A percentile compares a stretch with the other conserved stretches of the same genome.
Evolutionary conservation across 2,888 invertebrate species (phyloP).

Genomic region (Minunthozetes semirufus): DNA sequence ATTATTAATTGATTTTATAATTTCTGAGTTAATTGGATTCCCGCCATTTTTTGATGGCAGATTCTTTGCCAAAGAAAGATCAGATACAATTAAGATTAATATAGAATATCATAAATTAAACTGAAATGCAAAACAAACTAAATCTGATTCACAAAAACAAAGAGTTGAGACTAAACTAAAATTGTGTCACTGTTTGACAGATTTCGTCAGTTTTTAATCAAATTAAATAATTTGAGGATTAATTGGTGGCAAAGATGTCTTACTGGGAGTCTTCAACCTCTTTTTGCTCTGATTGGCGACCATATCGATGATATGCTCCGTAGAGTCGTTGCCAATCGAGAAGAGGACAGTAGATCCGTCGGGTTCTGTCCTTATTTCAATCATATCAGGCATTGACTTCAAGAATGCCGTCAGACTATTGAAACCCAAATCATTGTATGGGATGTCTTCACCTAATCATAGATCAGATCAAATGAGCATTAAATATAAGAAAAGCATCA

Average conservation of each 20-base stretch:
- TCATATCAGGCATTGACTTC: neutral
- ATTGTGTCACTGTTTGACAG: no score
- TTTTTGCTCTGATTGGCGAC: neutral
- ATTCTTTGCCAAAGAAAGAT: no score
- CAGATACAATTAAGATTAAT: no score
- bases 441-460: neutral
- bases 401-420: neutral
- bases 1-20: no score
- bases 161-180: no score
- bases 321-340: neutral
- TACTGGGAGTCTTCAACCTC: neutral
- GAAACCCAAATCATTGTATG: conserved; percentile 2
- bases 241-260: neutral
- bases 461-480: neutral
- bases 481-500: neutral
- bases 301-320: neutral
- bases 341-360: neutral
- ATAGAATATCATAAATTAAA: no score
- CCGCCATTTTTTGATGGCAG: no score
- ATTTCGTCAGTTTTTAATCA: no score
- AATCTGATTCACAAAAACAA: no score
- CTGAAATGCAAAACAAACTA: no score
- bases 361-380: neutral
- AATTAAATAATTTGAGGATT: neutral
- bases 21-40: no score